Conservation (phyloP, 2,797 vertebrate species). For the Alosa sapidissima region DNA sequence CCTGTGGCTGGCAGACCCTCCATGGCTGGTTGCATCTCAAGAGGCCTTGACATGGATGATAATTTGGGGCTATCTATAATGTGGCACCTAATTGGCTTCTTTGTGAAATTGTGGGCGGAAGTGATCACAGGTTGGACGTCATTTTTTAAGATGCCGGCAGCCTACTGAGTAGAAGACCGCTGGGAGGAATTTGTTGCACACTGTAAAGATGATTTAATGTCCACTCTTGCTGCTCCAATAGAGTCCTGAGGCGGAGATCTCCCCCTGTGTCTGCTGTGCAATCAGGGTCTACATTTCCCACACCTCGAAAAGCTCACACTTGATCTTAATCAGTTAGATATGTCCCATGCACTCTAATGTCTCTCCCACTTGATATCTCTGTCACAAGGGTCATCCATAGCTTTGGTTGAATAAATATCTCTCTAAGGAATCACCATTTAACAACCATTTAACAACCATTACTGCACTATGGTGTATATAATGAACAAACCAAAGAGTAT, state of each 20-base stretch:
- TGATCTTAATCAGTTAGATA: conserved; percentile 21
- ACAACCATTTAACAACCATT: background rate
- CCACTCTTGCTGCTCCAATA: conserved; percentile 37
- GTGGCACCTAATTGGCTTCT: no score
- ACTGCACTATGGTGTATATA: background rate
- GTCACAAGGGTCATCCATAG: background rate
- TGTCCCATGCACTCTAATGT: background rate
- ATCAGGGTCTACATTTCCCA: conserved; percentile 22
- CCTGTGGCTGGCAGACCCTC: no score
- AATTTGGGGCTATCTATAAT: no score
- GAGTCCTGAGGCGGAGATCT: background rate
- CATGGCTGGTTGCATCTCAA: no score
- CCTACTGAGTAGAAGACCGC: background rate
- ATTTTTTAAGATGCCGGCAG: no score
- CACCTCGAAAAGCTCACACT: background rate
- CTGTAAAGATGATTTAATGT: conserved; percentile 33
- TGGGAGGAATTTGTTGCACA: conserved; percentile 39
- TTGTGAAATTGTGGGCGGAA: no score
- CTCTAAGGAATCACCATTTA: background rate
- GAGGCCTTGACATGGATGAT: no score
- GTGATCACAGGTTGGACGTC: no score
- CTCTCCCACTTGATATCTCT: background rate
- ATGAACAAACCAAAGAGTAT: background rate
- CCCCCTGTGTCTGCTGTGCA: conserved; percentile 20
- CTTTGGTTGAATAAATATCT: background rate